Conservation (phyloP, 2,888 invertebrate species). For the Lasiommata megera region DNA sequence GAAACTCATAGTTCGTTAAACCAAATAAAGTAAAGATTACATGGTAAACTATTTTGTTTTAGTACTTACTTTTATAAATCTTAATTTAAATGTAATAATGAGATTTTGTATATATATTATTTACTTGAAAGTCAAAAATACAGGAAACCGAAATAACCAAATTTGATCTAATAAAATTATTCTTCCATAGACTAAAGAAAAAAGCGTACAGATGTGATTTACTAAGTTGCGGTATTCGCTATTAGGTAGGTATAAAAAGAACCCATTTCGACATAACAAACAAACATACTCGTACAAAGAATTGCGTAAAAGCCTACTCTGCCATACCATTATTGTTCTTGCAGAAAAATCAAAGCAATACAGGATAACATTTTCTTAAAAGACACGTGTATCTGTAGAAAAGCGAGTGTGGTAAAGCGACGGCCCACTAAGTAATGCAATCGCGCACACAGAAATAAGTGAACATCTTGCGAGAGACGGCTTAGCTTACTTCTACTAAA, state of each 20-base stretch:
- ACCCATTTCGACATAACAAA: not conserved
- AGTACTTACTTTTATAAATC: too few relatives aligned
- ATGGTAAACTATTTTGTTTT: too few relatives aligned
- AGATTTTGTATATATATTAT: too few relatives aligned
- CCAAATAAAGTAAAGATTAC: too few relatives aligned
- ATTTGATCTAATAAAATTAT: too few relatives aligned
- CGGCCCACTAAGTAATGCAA: constrained; percentile 52
- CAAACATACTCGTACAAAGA: not conserved
- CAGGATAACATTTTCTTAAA: constrained; percentile 16
- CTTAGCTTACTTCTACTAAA: constrained; percentile 77
- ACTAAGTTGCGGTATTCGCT: not conserved
- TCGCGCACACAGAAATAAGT: constrained; percentile 67
- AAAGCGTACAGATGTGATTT: not conserved
- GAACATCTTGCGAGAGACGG: constrained; percentile 72
- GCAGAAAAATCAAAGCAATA: constrained; percentile 11
- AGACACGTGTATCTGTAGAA: constrained; percentile 24
- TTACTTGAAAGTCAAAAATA: too few relatives aligned
- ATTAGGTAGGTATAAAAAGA: not conserved
- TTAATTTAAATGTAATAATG: too few relatives aligned
- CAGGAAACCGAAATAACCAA: too few relatives aligned
- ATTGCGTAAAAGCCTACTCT: constrained; percentile 2
- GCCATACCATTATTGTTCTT: not conserved
- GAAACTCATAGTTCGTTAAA: too few relatives aligned
- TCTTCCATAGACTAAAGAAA: too few relatives aligned
- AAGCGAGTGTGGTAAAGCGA: constrained; percentile 35